Evolutionary conservation across 2,797 vertebrate species (phyloP).

Genomic region (Esox lucius): DNA sequence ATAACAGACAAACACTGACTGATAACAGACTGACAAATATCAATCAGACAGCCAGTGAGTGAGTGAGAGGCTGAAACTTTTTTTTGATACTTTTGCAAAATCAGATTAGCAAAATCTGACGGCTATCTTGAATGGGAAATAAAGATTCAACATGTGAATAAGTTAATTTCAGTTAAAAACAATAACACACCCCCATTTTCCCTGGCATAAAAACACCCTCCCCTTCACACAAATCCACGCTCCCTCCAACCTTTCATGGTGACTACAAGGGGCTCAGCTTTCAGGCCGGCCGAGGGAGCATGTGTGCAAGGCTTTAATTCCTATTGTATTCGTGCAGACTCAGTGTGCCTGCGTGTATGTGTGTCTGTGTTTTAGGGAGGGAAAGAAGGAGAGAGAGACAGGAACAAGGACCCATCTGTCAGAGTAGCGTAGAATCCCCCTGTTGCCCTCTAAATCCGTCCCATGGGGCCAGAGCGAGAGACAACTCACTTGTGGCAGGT

Average conservation of each 20-base stretch:
- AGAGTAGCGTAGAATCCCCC: slow-evolving; percentile 70
- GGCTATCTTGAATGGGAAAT: too few relatives aligned
- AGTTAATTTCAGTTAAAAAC: slow-evolving; percentile 8
- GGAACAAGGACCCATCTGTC: slow-evolving; percentile 85
- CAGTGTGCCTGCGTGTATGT: slow-evolving; percentile 65
- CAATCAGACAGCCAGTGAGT: too few relatives aligned
- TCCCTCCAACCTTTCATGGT: slow-evolving; percentile 74
- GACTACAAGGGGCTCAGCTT: slow-evolving; percentile 78
- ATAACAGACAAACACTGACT: not conserved
- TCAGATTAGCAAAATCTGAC: too few relatives aligned
- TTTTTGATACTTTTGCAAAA: too few relatives aligned
- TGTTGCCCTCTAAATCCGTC: slow-evolving; percentile 74
- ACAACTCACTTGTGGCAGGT: slow-evolving; percentile 81
- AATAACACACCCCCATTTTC: slow-evolving; percentile 6
- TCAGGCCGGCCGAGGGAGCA: slow-evolving; percentile 71
- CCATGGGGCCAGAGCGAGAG: slow-evolving; percentile 69
- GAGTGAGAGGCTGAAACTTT: too few relatives aligned
- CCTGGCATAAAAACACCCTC: slow-evolving; percentile 42
- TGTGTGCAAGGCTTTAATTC: slow-evolving; percentile 79
- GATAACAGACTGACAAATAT: too few relatives aligned
- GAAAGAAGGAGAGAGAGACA: slow-evolving; percentile 74
- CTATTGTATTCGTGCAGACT: slow-evolving; percentile 79
- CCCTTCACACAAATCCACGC: slow-evolving; percentile 56
- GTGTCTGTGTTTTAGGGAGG: slow-evolving; percentile 70
- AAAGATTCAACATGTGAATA: too few relatives aligned